Conservation (phyloP, 2,888 invertebrate species). For the Cheilosia soror region DNA sequence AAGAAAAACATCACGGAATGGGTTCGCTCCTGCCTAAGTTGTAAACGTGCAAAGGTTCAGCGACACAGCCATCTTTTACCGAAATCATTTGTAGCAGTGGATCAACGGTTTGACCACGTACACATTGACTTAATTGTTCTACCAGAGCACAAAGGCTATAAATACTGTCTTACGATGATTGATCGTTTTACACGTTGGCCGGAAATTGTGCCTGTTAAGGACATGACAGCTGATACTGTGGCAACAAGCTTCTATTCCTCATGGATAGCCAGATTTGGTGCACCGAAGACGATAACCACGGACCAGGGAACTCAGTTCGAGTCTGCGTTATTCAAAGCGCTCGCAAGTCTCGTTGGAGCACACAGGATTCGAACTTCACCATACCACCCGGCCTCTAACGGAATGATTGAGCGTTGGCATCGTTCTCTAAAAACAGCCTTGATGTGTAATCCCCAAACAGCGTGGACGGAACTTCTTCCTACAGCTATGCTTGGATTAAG, state of each 20-base stretch:
- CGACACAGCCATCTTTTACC: conserved; percentile 17
- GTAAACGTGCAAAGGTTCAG: conserved; percentile 39
- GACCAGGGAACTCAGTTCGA: conserved; percentile 63
- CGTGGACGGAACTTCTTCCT: conserved; percentile 79
- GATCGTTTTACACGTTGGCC: conserved; percentile 34
- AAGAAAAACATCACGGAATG: conserved; percentile 39
- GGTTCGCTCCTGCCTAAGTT: conserved; percentile 23
- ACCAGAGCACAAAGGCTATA: conserved; percentile 8
- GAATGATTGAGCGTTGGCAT: conserved; percentile 78
- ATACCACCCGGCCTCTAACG: conserved; percentile 5
- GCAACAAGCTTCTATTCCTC: conserved; percentile 41
- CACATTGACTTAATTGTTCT: conserved; percentile 24
- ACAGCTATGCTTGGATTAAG: conserved; percentile 80
- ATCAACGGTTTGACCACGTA: conserved; percentile 26
- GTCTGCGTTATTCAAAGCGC: conserved; percentile 17
- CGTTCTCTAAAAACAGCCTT: conserved; percentile 81
- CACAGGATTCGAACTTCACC: conserved; percentile 6
- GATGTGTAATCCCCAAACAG: conserved; percentile 73
- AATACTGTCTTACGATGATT: conserved; percentile 4
- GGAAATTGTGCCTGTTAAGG: conserved; percentile 49
- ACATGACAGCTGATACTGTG: conserved; percentile 61
- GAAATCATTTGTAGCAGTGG: conserved; percentile 10
- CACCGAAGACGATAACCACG: conserved; percentile 53
- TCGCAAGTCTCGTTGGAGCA: conserved; percentile 1
- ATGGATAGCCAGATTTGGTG: conserved; percentile 60